phyloP scores from a whole-genome alignment of 2,113 vertebrate genomes.

The Misgurnus mizolepis region DNA sequence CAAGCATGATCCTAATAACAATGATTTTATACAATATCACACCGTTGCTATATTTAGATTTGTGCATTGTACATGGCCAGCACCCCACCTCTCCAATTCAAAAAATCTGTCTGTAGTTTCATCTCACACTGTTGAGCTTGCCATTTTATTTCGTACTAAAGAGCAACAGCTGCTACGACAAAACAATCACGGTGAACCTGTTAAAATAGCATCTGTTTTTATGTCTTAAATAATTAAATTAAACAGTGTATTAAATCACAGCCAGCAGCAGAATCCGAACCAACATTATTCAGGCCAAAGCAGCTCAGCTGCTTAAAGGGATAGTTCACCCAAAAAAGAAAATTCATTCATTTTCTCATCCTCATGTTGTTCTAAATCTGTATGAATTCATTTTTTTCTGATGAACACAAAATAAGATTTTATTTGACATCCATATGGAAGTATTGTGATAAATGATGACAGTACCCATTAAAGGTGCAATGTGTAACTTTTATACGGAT shows the following conservation, averaged over 20 bases:
- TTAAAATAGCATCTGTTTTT: slow-evolving; percentile 6
- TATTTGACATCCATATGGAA: too few relatives aligned
- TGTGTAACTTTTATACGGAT: too few relatives aligned
- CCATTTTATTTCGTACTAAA: not conserved
- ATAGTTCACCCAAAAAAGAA: too few relatives aligned
- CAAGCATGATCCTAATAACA: too few relatives aligned
- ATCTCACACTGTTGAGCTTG: not conserved
- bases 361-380: too few relatives aligned
- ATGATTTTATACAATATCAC: too few relatives aligned
- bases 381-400: too few relatives aligned
- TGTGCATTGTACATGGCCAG: not conserved
- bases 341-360: too few relatives aligned
- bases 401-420: too few relatives aligned
- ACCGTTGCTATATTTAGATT: not conserved
- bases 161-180: slow-evolving; percentile 3
- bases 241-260: not conserved
- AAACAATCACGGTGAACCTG: not conserved
- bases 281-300: not conserved
- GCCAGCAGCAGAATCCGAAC: not conserved
- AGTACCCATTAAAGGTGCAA: too few relatives aligned
- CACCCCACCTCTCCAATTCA: not conserved
- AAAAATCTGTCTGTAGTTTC: not conserved
- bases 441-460: too few relatives aligned
- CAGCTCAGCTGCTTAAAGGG: not conserved
- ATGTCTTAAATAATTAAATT: slow-evolving; percentile 4